Evolutionary conservation across 2,888 invertebrate species (phyloP), one percentile per base, ranked within the genome.

Genomic region (Drosophila limbata): DNA sequence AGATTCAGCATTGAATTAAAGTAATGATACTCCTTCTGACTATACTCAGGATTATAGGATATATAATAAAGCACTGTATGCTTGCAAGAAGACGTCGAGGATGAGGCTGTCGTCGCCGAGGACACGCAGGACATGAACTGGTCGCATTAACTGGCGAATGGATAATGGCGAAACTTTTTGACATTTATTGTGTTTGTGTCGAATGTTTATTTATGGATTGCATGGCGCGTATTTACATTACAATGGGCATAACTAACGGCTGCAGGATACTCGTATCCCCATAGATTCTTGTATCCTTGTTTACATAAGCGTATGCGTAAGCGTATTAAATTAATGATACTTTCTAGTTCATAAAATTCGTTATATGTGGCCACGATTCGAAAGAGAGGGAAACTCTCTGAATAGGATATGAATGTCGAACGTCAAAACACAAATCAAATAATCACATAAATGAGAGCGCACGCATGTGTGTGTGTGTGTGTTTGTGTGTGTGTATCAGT

Each of bases 271-370:
- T 28, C 35, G 53, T 68, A 61, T 74, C 53, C 45, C 45, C 4
- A 37, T 56, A 35, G 47, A 57, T 45, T 15, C 45, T 40, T 44
- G 51, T 69, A 55, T 73, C 44, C 68, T 47, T 69, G 73, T 76
- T 64, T 62, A 57, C 72, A 47, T 72, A 65, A 45, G 59, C 44
- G 52, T 37, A 56, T 61, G 56, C 42, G 57, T 82, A 85, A 75
- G 84, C 84, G 91, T 91, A 89, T 92, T 90, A 92, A 92, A 90
- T 92, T 92, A 90, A 91, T 90, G 91, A 92, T 89, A 85, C 91
- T 84, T 92, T 91, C 92, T 91, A 92, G 90, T 90, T 92, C 92
- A 92, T 91, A 91, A 91, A 91, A 89, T 91, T 90, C 77, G 82
- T 75, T 77, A 84, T 77, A 84, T 79, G 57, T 61, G 73, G 55